These are phyloP conservation scores for Ophioninae sp. DNA, from an alignment of 2,888 invertebrate species.

Conservation along the genomic window DNA sequence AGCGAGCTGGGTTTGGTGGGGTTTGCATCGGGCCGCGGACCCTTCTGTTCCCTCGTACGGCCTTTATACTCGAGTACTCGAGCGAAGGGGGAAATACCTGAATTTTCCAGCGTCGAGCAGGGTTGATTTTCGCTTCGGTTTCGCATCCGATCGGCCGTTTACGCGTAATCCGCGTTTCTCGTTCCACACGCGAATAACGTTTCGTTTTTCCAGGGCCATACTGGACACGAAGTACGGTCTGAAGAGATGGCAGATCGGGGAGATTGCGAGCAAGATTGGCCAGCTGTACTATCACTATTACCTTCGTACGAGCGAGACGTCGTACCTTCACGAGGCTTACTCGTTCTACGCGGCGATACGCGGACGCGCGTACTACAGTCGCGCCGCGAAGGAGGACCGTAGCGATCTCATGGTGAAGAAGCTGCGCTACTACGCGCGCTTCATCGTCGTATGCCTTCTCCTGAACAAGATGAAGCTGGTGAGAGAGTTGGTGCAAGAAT, in stretches of 20 bases:
- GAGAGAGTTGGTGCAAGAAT: slow-evolving; percentile 93
- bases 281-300: slow-evolving; percentile 99
- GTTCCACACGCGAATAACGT: background rate
- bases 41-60: too few relatives aligned
- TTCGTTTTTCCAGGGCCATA: slow-evolving; percentile 83
- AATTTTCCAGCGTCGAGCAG: too few relatives aligned
- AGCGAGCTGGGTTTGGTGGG: too few relatives aligned
- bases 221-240: slow-evolving; percentile 96
- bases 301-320: slow-evolving; percentile 97
- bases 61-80: too few relatives aligned
- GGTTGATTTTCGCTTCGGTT: too few relatives aligned
- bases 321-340: slow-evolving; percentile 97
- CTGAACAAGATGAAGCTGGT: slow-evolving; percentile 96
- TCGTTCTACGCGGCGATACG: slow-evolving; percentile 98
- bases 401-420: slow-evolving; percentile 99
- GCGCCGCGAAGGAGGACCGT: slow-evolving; percentile 95
- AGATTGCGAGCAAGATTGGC: slow-evolving; percentile 99
- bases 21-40: too few relatives aligned
- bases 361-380: slow-evolving; percentile 95
- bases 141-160: too few relatives aligned
- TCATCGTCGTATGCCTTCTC: slow-evolving; percentile 97
- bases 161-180: too few relatives aligned
- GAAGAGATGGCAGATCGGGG: slow-evolving; percentile 99
- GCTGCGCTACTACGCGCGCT: slow-evolving; percentile 95
- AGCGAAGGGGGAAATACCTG: too few relatives aligned